Evolutionary conservation across 2,797 vertebrate species (phyloP), one percentile per base, ranked within the genome.

Genomic region (Brachyalestes nurse): DNA sequence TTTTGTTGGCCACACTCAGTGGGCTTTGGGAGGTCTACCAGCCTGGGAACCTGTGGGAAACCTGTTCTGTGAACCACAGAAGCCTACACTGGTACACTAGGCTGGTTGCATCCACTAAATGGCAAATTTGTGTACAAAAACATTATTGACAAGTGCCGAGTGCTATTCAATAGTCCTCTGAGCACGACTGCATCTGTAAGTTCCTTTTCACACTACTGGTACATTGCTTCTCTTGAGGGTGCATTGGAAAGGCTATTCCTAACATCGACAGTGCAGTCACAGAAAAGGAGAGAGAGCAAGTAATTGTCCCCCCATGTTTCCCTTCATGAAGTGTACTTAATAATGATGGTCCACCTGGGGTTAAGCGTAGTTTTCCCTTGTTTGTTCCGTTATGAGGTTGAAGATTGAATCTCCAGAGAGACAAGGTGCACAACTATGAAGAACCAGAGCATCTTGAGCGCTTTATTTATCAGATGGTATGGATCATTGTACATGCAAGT

Each of bases 401-500:
- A 65, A 79, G 72, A 77, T 77, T 71, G 71, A 19, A 75, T 82
- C 71, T 62, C 55, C 13, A 58, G 28, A 72, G 71, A 12, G 21
- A 42, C 25, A 21, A 67, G 64, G 67, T 81, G 72, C 80, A 67
- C 74, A 74, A 67, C 66, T 76, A 72, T 79, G 61, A 45, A 72
- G 82, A 75, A 70, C 79, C 3, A 67, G 47, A 53, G 60, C 38
- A 45, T 53, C 74, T 57, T 14, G 65, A 57, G 74, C 57, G 73
- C 23, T 74, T 57, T 79, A 64, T 84, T 80, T 78, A 75, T 81
- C 75, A 69, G 60, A 80, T 64, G 65, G 60, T 70, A 82, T 62
- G 71, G 65, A 78, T 62, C 40, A 75, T 78, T 84, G 71, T 67
- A 69, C 62, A 82, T 72, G 74, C 25, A 75, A 85, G 87, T 86